A percentile compares a stretch with the other conserved stretches of the same genome.
Evolutionary conservation across 1,140 invertebrate species (phyloP).

Genomic region (Oryctes rhinoceros): DNA sequence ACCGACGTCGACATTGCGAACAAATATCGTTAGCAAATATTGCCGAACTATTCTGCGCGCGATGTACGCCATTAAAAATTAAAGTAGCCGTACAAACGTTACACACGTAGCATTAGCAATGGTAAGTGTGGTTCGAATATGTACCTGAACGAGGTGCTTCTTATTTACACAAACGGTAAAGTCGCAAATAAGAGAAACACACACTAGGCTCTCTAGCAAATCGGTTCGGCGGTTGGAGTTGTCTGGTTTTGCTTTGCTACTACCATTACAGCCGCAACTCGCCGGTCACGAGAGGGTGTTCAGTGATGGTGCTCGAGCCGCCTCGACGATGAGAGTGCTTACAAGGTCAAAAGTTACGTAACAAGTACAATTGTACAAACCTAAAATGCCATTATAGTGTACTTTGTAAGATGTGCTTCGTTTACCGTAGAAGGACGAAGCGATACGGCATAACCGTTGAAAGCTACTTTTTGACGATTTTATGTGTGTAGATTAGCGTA

Average conservation of each 20-base stretch:
- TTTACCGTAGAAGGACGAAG: not conserved
- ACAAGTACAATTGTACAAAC: conserved; percentile 40
- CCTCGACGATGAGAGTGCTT: conserved; percentile 37
- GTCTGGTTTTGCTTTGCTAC: conserved; percentile 26
- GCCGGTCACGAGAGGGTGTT: conserved; percentile 39
- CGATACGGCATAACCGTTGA: too few species aligned
- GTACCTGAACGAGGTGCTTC: conserved; percentile 19
- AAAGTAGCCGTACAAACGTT: not conserved
- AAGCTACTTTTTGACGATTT: too few species aligned
- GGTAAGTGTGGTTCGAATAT: not conserved
- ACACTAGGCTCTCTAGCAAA: conserved; percentile 25
- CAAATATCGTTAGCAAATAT: conserved; percentile 28
- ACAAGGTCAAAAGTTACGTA: conserved; percentile 42
- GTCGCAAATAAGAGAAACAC: conserved; percentile 27
- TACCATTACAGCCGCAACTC: conserved; percentile 37
- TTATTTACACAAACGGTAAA: conserved; percentile 35
- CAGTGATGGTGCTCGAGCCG: conserved; percentile 39
- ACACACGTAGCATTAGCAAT: not conserved
- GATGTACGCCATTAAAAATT: conserved; percentile 20
- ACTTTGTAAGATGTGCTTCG: not conserved
- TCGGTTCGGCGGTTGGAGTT: not conserved
- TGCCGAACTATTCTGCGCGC: not conserved
- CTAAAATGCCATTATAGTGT: not conserved
- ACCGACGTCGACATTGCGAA: not conserved
- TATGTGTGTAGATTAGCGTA: too few species aligned